phyloP scores from a whole-genome alignment of 2,113 vertebrate genomes.

The Zootoca vivipara region DNA sequence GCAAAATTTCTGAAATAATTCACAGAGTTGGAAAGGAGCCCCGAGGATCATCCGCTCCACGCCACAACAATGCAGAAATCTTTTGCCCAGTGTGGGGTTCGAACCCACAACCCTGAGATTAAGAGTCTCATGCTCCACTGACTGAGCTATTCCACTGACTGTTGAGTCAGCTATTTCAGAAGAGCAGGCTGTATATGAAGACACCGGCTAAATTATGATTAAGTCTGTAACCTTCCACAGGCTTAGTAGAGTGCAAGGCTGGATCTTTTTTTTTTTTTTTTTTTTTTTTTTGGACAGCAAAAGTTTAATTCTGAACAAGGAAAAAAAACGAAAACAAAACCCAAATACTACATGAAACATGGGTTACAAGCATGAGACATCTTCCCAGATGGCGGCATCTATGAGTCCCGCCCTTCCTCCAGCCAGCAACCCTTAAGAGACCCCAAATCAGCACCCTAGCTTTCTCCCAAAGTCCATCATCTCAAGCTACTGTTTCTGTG shows the following conservation, averaged over 20 bases:
- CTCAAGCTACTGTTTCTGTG: conserved; percentile 20
- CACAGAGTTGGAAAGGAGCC: too few relatives aligned
- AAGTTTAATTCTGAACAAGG: background rate
- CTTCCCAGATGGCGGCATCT: too few relatives aligned
- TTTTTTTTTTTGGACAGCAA: background rate
- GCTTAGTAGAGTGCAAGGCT: too few relatives aligned
- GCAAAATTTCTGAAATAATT: conserved; percentile 28
- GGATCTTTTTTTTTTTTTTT: too few relatives aligned
- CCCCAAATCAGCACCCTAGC: background rate
- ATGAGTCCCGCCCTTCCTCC: background rate
- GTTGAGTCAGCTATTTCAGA: background rate
- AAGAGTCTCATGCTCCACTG: too few relatives aligned
- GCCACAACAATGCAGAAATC: too few relatives aligned
- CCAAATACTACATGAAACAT: background rate
- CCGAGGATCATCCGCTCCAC: too few relatives aligned
- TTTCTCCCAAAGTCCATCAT: background rate
- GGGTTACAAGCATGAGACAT: background rate
- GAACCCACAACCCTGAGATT: too few relatives aligned
- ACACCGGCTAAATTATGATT: background rate
- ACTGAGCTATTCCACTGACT: rapidly evolving
- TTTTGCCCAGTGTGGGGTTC: too few relatives aligned
- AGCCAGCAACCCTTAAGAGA: background rate
- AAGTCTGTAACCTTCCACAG: background rate
- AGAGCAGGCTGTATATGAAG: background rate
- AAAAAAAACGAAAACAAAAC: too few relatives aligned